Conservation (phyloP, 1,140 invertebrate genomes). For the Papilio helenus region DNA sequence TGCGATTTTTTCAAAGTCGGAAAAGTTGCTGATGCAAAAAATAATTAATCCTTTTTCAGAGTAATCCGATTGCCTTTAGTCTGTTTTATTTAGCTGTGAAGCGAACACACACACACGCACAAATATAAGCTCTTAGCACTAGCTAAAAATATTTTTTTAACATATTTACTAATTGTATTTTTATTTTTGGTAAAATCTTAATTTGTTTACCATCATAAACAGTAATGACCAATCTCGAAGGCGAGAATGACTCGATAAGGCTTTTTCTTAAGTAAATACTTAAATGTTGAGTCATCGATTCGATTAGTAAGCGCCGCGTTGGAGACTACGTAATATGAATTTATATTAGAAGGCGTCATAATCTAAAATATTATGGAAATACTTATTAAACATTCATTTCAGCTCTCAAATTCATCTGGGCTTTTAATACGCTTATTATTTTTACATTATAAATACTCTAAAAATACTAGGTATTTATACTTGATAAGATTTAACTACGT, state of each 20-base stretch:
- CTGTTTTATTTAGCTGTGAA: background rate
- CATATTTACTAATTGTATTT: background rate
- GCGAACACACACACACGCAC: background rate
- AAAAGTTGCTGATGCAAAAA: background rate
- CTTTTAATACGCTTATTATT: background rate
- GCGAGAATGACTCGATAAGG: slow-evolving; percentile 21
- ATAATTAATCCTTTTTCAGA: background rate
- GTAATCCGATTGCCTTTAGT: background rate
- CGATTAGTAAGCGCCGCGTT: slow-evolving; percentile 19
- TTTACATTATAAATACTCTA: too few relatives aligned
- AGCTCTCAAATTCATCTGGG: background rate
- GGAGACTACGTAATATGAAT: slow-evolving; percentile 6
- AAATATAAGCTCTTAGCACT: background rate
- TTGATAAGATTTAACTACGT: too few relatives aligned
- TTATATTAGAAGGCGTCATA: slow-evolving; percentile 13
- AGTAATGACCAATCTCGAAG: background rate
- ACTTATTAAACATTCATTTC: background rate
- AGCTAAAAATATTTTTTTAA: background rate
- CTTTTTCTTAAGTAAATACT: slow-evolving; percentile 17
- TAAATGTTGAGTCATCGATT: slow-evolving; percentile 22
- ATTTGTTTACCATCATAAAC: slow-evolving; percentile 5
- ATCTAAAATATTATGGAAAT: slow-evolving; percentile 8
- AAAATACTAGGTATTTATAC: too few relatives aligned
- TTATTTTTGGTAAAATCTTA: background rate
- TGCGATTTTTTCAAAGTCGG: background rate